A percentile compares a stretch with the other conserved stretches of the same genome.
These are phyloP conservation scores for Amblyraja radiata DNA, from an alignment of 2,797 vertebrate genomes.

Conservation along the genomic window DNA sequence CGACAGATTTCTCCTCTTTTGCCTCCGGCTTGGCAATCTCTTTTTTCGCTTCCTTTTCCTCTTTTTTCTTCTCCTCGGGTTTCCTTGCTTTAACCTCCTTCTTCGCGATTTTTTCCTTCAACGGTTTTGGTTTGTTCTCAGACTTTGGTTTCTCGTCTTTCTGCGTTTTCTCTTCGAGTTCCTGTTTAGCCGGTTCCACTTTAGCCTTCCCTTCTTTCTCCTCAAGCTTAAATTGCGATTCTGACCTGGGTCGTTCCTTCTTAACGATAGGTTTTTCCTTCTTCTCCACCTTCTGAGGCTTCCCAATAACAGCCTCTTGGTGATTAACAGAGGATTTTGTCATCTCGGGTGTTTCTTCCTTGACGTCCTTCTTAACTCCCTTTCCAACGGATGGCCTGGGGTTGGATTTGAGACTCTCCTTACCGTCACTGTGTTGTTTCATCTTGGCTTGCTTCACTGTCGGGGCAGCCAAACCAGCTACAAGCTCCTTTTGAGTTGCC, in stretches of 20 bases:
- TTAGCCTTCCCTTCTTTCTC: slow-evolving; percentile 56
- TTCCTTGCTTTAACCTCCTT: slow-evolving; percentile 33
- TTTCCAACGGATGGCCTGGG: slow-evolving; percentile 71
- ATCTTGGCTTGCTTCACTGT: slow-evolving; percentile 81
- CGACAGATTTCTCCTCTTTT: slow-evolving; percentile 67
- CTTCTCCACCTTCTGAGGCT: slow-evolving; percentile 70
- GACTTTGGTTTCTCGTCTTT: slow-evolving; percentile 70
- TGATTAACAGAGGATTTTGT: slow-evolving; percentile 60
- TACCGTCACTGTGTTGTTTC: slow-evolving; percentile 85
- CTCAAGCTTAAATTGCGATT: slow-evolving; percentile 57
- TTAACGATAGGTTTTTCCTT: slow-evolving; percentile 76
- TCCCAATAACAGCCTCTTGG: slow-evolving; percentile 54
- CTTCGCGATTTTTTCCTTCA: slow-evolving; percentile 71
- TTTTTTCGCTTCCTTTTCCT: slow-evolving; percentile 66
- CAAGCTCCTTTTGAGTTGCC: slow-evolving; percentile 80
- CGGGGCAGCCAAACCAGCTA: slow-evolving; percentile 59
- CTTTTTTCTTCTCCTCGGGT: slow-evolving; percentile 34
- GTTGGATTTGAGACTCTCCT: slow-evolving; percentile 82
- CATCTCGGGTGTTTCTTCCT: slow-evolving; percentile 72
- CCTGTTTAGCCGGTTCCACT: slow-evolving; percentile 64
- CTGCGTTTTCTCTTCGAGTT: slow-evolving; percentile 64
- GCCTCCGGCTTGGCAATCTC: slow-evolving; percentile 55
- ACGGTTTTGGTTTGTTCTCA: slow-evolving; percentile 71
- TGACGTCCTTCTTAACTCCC: slow-evolving; percentile 74
- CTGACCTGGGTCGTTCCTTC: slow-evolving; percentile 63